Percentiles rank a stretch among this genome's conserved stretches.
phyloP scores from a whole-genome alignment of 2,797 vertebrate species.

The Moxostoma hubbsi region DNA sequence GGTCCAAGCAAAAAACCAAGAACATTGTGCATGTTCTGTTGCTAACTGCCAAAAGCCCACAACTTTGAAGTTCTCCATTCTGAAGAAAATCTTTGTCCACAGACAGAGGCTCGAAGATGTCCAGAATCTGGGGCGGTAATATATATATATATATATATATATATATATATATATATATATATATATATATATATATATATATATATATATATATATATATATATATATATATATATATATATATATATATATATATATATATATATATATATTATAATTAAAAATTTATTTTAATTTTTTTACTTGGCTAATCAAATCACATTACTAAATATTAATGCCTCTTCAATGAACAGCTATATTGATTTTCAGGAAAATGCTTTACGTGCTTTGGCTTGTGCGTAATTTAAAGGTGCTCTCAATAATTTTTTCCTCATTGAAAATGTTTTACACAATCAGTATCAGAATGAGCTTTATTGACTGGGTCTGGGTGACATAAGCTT shows the following conservation, averaged over 20 bases:
- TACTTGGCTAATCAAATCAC: neutral
- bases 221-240: slow-evolving; percentile 3
- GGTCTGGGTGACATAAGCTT: too few species aligned
- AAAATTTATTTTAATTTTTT: too few species aligned
- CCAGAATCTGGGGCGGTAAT: slow-evolving; percentile 41
- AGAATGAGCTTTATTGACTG: too few species aligned
- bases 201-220: neutral
- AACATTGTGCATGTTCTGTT: neutral
- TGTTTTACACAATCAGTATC: too few species aligned
- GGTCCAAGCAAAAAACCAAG: neutral
- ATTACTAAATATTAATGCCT: neutral
- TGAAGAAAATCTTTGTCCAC: slow-evolving; percentile 21
- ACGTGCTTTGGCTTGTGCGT: neutral
- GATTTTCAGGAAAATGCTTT: neutral
- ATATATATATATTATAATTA: too few species aligned
- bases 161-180: slow-evolving; percentile 4
- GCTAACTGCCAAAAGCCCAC: neutral
- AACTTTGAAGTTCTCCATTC: neutral
- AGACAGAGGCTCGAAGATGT: slow-evolving; percentile 53
- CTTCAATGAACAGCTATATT: neutral
- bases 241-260: slow-evolving; percentile 3
- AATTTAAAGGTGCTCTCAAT: neutral
- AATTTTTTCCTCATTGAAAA: too few species aligned
- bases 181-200: neutral
- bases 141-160: neutral